Conservation (phyloP, 2,797 vertebrate genomes). For the Sphenopsis melanotis region DNA sequence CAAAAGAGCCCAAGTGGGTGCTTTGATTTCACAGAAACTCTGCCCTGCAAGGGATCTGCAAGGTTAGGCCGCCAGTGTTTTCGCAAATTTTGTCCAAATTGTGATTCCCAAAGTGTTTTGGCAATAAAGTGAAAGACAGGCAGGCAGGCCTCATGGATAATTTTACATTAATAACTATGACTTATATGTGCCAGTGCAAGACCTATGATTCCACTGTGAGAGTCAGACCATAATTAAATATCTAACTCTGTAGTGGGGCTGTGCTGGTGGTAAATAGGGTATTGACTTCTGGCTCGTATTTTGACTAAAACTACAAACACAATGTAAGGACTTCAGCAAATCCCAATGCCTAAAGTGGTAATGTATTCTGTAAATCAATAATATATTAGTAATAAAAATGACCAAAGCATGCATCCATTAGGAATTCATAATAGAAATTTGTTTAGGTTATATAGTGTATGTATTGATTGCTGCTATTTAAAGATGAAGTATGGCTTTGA, state of each 20-base stretch:
- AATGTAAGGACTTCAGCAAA: constrained; percentile 36
- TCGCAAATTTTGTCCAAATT: background rate
- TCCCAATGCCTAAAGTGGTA: constrained; percentile 22
- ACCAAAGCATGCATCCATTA: constrained; percentile 49
- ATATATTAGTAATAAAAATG: constrained; percentile 65
- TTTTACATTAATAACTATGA: constrained; percentile 41
- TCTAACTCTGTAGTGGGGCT: background rate
- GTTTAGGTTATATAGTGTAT: constrained; percentile 32
- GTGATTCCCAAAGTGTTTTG: constrained; percentile 11
- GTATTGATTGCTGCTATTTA: constrained; percentile 55
- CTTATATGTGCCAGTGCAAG: constrained; percentile 17
- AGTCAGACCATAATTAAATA: constrained; percentile 28
- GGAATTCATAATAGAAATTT: constrained; percentile 60
- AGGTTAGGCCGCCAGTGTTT: background rate
- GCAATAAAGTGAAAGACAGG: constrained; percentile 5
- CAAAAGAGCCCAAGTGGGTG: background rate
- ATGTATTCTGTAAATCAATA: constrained; percentile 62
- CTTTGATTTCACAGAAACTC: constrained; percentile 34
- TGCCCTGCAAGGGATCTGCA: background rate
- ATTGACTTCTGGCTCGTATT: constrained; percentile 51
- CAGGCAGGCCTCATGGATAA: background rate
- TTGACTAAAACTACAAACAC: constrained; percentile 43
- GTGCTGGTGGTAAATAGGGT: constrained; percentile 59
- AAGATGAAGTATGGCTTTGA: constrained; percentile 45
- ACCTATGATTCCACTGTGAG: background rate